phyloP scores from a whole-genome alignment of 2,797 vertebrate genomes.

The Darevskia nairensis region DNA sequence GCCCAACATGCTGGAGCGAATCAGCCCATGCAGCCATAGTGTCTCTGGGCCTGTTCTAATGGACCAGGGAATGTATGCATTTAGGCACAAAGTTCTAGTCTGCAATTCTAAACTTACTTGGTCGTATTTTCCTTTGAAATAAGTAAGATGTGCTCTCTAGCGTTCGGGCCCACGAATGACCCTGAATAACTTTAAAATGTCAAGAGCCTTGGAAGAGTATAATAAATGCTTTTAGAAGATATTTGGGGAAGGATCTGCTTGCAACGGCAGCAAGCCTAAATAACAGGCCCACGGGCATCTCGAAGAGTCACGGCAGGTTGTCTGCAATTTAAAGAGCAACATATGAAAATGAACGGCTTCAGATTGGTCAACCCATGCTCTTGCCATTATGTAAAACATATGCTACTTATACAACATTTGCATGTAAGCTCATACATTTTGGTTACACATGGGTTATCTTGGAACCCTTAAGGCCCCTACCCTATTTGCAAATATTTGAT shows the following conservation, averaged over 20 bases:
- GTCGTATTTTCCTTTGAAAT: background rate
- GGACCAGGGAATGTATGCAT: background rate
- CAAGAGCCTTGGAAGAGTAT: background rate
- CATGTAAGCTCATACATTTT: constrained; percentile 61
- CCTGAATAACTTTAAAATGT: background rate
- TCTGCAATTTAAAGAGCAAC: constrained; percentile 1
- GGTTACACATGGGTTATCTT: constrained; percentile 59
- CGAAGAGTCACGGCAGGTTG: constrained; percentile 26
- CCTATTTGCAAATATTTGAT: constrained; percentile 61
- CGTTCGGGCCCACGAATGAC: background rate
- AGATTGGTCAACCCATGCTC: constrained; percentile 44
- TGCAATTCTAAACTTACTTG: constrained; percentile 1
- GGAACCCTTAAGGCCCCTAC: constrained; percentile 54
- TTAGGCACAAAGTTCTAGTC: background rate
- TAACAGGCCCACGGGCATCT: background rate
- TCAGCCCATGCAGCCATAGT: background rate
- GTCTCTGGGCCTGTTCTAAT: background rate
- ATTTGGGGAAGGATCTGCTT: background rate
- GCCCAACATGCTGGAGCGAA: no score
- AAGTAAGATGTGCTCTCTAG: background rate
- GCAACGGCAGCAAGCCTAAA: background rate
- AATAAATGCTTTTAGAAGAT: background rate
- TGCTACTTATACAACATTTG: constrained; percentile 60
- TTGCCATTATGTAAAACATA: constrained; percentile 62
- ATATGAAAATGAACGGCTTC: constrained; percentile 56